These are phyloP conservation scores for Helostoma temminkii DNA, from an alignment of 2,797 vertebrate species.

Conservation along the genomic window DNA sequence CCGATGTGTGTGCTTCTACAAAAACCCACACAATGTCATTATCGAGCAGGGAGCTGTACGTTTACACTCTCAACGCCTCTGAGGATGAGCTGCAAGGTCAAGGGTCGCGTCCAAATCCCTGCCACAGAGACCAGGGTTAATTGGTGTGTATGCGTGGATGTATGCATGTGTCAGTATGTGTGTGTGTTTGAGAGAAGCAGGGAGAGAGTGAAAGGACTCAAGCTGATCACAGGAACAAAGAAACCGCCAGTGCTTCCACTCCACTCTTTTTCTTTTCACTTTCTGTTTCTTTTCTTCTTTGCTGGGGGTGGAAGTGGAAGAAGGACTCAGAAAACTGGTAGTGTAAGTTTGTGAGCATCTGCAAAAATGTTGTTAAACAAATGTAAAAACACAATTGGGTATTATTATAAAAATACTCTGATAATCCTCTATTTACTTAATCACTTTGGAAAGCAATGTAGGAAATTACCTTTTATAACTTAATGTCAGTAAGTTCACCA, in stretches of 20 bases:
- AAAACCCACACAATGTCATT: constrained; percentile 38
- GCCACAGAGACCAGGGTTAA: constrained; percentile 63
- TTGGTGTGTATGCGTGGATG: constrained; percentile 38
- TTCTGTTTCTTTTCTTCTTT: constrained; percentile 37
- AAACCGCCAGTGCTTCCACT: constrained; percentile 33
- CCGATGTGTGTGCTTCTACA: constrained; percentile 5
- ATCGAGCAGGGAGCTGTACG: constrained; percentile 40
- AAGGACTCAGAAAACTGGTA: constrained; percentile 4
- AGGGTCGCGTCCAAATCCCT: constrained; percentile 51
- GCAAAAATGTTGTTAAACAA: neutral
- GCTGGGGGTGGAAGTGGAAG: constrained; percentile 19
- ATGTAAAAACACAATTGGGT: too few species aligned
- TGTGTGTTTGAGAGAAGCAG: constrained; percentile 14
- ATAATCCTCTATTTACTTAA: neutral
- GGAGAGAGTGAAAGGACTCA: constrained; percentile 42
- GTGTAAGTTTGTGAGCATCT: neutral
- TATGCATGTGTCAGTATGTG: constrained; percentile 22
- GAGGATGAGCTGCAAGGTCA: constrained; percentile 54
- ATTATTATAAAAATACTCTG: too few species aligned
- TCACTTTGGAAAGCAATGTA: neutral
- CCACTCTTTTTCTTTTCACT: constrained; percentile 43
- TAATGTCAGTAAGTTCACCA: neutral
- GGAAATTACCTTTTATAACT: neutral
- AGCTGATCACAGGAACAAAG: constrained; percentile 54
- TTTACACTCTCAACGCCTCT: constrained; percentile 35